Conservation (phyloP, 2,113 vertebrate species). For the Sapayoa aenigma region DNA sequence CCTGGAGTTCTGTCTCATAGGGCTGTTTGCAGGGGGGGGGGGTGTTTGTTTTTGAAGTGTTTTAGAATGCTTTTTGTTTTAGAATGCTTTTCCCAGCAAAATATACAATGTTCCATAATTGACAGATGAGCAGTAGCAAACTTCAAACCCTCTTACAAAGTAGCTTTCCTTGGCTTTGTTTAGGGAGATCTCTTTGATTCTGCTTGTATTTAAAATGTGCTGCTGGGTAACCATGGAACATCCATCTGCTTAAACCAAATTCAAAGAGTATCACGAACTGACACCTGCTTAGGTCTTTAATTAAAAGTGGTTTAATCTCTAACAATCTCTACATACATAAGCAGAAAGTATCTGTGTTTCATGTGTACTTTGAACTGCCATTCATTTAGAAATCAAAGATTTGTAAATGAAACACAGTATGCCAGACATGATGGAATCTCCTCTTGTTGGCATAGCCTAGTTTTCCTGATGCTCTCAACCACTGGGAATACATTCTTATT, state of each 20-base stretch:
- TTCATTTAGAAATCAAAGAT: constrained; percentile 61
- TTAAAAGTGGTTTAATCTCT: constrained; percentile 54
- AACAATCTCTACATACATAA: constrained; percentile 30
- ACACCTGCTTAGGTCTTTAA: constrained; percentile 61
- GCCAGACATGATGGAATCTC: constrained; percentile 13
- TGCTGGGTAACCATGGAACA: background rate
- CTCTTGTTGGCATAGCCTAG: background rate
- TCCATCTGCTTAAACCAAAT: background rate
- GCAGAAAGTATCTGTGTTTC: constrained; percentile 39
- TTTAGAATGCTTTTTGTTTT: background rate
- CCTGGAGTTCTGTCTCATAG: background rate
- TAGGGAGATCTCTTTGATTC: constrained; percentile 44
- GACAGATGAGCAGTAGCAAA: background rate
- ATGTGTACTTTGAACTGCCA: constrained; percentile 52
- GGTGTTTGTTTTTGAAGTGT: background rate
- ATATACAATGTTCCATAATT: background rate
- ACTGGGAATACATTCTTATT: background rate
- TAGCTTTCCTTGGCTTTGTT: background rate
- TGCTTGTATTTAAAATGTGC: background rate
- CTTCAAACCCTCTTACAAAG: background rate
- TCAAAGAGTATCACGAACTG: constrained; percentile 6
- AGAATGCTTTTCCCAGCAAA: background rate
- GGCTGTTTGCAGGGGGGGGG: background rate
- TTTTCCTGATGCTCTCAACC: background rate
- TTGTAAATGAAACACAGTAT: constrained; percentile 23